Evolutionary conservation across 1,140 invertebrate genomes (phyloP).

Genomic region (Colletes latitarsis): DNA sequence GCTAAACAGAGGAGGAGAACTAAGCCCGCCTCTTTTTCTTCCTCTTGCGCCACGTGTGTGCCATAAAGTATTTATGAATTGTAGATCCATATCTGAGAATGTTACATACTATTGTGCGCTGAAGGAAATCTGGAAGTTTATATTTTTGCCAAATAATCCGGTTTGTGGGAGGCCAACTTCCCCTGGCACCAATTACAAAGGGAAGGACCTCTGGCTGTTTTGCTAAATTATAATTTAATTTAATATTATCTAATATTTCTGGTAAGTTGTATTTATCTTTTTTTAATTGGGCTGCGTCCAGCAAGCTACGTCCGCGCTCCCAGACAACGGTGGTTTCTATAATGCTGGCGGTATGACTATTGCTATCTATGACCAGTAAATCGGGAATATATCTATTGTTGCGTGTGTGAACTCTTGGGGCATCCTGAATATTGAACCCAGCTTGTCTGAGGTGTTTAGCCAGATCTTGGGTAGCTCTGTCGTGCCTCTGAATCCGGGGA

Average conservation of each 20-base stretch:
- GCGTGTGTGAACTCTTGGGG: not conserved
- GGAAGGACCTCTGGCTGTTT: too few species aligned
- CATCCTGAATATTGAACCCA: not conserved
- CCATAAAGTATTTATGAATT: not conserved
- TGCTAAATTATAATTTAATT: not conserved
- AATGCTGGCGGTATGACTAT: not conserved
- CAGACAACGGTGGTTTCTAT: not conserved
- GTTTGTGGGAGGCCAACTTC: not conserved
- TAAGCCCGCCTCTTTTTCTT: too few species aligned
- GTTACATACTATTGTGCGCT: not conserved
- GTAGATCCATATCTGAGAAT: not conserved
- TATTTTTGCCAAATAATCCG: not conserved
- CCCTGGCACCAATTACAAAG: not conserved
- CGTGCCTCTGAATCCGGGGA: not conserved
- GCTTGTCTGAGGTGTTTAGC: not conserved
- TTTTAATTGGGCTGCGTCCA: not conserved
- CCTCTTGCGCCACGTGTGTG: too few species aligned
- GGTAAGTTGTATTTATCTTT: too few species aligned
- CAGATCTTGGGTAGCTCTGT: not conserved
- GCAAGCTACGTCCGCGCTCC: not conserved
- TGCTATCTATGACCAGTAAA: not conserved
- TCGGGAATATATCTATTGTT: not conserved
- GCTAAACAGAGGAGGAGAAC: too few species aligned
- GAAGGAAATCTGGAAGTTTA: not conserved
- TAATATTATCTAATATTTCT: not conserved